Evolutionary conservation across 2,888 invertebrate species (phyloP), one percentile per base, ranked within the genome.

Genomic region (Neocrepidodera transversa): DNA sequence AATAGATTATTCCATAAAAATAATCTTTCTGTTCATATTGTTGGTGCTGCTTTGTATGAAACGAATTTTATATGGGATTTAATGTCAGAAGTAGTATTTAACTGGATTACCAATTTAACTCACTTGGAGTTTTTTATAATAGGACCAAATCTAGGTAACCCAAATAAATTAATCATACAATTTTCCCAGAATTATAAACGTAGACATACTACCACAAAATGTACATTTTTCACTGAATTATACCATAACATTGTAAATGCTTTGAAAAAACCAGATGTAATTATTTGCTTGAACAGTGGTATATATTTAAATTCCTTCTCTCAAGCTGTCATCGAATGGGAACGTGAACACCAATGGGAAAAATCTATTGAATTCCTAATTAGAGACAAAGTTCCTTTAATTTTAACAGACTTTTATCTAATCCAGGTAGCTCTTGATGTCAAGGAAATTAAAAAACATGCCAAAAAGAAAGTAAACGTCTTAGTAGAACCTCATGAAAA

Each of bases 271-370:
- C 76, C 77, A n/a, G 71, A 76, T 64, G 45, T 76, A 28, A 71
- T 76, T 13, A 68, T 75, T 7, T 73, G 72, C 0, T 75, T 76
- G 57, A 78, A 78, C 60, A 75, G 76, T 64, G 77, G 78, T 17
- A 64, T 78, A 48, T 75, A 77, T 65, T 3, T 23, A 23, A 23
- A 23, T 40, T 35, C 7, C 14, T 26, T 8, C 6, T 3, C 5
- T 28, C 5, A 8, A 2, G 1, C 18, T 8, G 11, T 14, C 13
- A 36, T 36, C 54, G 4, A 58, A 52, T 6, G 38, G 36, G 28
- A 38, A 17, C 14, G 62, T 26, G 50, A 52, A 23, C 72, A 76
- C 61, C 63, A 67, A 2, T 78, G 78, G 78, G 49, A 60, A 30
- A 53, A 63, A 8, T 72, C 75, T 36, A 55, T 78, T 26, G 58